Evolutionary conservation across 2,888 invertebrate genomes (phyloP), one percentile per base, ranked within the genome.

Genomic region (Entomobrya multifasciata): DNA sequence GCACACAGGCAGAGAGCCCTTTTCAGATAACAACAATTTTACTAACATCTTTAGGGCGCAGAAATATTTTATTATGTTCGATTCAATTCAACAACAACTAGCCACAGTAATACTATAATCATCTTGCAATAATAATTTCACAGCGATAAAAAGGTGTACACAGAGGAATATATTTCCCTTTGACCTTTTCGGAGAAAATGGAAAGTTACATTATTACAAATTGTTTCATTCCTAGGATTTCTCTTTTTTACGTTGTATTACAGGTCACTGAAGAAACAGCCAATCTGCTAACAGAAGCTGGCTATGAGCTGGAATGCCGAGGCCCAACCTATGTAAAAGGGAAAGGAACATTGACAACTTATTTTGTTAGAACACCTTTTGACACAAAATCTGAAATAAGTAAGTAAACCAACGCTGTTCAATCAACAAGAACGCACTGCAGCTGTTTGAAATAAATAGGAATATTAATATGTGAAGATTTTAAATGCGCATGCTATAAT

Each of bases 251-350:
- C 13, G n/a, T n/a, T n/a, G n/a, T 20, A 25, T 55, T 91, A 55
- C 92, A 95, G 95, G 95, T 97, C 8, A 96, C 97, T 1, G 96
- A 96, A 91, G 95, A 95, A 90, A 96, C 97, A 10, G 96, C 96
- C 0, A 95, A 96, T 91, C 95, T 98, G 78, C 93, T 99, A 55
- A 95, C 95, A 94, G 95, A 95, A 83, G 96, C 96, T 1, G 97
- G 97, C 3, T 98, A 97, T 93, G 94, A 95, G 20, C 96, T 98
- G 91, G 96, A 97, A 91, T 97, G 97, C 92, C 94, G 99, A 25
- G 99, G 99, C 0, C 96, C 97, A 0, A 98, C 97, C 3, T 96
- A 95, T 92, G 97, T 99, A 11, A 99, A 99, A 93, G 99, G 99
- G 57, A 98, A 98, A 93, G 97, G 97, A 25, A 96, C 96, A 5